phyloP scores from a whole-genome alignment of 64 coral and sea anemone species.

The Hydrozoanthus tunicans region DNA sequence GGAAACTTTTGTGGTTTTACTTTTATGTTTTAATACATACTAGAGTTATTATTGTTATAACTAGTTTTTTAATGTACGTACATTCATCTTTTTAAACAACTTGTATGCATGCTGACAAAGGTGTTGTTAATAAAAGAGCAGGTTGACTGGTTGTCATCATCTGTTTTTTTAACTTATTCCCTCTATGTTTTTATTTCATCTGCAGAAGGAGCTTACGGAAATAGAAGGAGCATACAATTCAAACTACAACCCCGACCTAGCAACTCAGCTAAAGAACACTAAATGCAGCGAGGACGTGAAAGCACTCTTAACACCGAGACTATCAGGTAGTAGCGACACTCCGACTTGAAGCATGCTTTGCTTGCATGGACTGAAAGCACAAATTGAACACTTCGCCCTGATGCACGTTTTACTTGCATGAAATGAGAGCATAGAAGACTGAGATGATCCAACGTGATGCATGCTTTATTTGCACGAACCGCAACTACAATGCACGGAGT shows the following conservation, averaged over 20 bases:
- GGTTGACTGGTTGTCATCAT: too few relatives aligned
- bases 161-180: too few relatives aligned
- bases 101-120: too few relatives aligned
- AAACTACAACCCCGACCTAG: slow-evolving; percentile 64
- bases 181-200: neutral
- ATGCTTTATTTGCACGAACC: neutral
- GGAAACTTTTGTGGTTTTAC: too few relatives aligned
- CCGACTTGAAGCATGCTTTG: neutral
- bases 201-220: slow-evolving; percentile 4
- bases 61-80: too few relatives aligned
- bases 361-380: neutral
- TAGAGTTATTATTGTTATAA: too few relatives aligned
- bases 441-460: neutral
- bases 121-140: too few relatives aligned
- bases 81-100: too few relatives aligned
- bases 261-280: slow-evolving; percentile 51
- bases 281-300: slow-evolving; percentile 78
- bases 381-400: neutral
- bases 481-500: too few relatives aligned
- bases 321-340: slow-evolving; percentile 67
- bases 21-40: too few relatives aligned
- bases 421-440: neutral
- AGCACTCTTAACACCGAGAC: slow-evolving; percentile 71
- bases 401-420: neutral
- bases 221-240: slow-evolving; percentile 72